Base-by-base conservation (phyloP, 2,113 vertebrate species). In the Menidia beryllina region DNA sequence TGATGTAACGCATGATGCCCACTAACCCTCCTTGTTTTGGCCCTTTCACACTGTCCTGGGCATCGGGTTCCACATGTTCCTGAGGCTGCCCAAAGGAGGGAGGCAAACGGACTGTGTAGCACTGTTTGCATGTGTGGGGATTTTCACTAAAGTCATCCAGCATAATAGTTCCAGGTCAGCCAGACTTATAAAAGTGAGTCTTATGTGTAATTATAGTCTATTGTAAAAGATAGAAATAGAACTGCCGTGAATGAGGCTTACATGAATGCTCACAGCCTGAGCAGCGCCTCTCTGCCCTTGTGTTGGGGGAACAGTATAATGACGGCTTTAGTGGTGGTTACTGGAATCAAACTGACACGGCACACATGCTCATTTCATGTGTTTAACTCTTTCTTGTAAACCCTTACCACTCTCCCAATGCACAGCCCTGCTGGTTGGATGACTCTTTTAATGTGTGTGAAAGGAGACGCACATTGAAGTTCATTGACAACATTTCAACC, bases 151-250 rank as follows among this genome's bases (percentile, higher is more conserved):
- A 49, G 45, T n/a, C 26, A 23, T 52, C 30, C 30, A 14, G 38
- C 19, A 5, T 50, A 45, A 25, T 25, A 58, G 72, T 61, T 52
- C 59, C 30, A 11, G 68, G 59, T 59, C 73, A 67, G 62, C 65
- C 27, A 38, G 34, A 65, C 72, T 49, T 70, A 75, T 81, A 89
- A 89, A 87, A 77, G 48, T 80, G 63, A 61, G 26, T 51, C 54
- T 71, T 52, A n/a, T 50, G 30, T 75, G 61, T 90, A 91, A 90
- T 92, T 90, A 89, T 36, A 89, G 79, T 73, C 53, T 85, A 70
- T 70, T 77, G 71, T 70, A 76, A 73, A 64, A 69, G 64, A 71
- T 69, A 73, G 79, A 87, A 89, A 90, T 88, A 90, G 87, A 84
- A 79, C 59, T 84, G 74, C 83, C 81, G 83, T 79, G 82, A 82